Percentiles rank a stretch among this genome's conserved stretches.
Conservation (phyloP, 2,888 invertebrate genomes). For the Gnatocerus cornutus region DNA sequence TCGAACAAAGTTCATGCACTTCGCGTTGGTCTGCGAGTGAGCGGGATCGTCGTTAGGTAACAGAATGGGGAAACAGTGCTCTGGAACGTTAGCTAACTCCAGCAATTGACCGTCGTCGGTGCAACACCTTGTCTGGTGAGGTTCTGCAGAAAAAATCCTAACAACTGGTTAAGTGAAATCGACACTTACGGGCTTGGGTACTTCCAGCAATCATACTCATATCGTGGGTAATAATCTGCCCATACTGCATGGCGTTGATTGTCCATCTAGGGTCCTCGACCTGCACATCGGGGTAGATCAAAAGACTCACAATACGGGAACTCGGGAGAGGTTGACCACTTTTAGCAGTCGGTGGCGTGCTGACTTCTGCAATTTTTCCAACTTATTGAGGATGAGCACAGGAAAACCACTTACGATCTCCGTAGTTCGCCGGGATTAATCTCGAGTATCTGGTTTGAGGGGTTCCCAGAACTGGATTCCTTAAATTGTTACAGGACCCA, state of each 20-base stretch:
- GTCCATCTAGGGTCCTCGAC: constrained; percentile 83
- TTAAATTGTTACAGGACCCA: constrained; percentile 95
- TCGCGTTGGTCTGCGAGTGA: constrained; percentile 73
- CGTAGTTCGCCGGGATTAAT: constrained; percentile 78
- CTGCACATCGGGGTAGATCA: constrained; percentile 81
- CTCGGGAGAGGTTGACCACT: constrained; percentile 81
- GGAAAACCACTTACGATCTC: constrained; percentile 75
- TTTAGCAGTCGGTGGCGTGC: constrained; percentile 74
- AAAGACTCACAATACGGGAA: constrained; percentile 80
- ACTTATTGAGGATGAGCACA: not conserved
- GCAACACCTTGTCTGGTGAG: constrained; percentile 77
- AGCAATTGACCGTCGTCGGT: constrained; percentile 75
- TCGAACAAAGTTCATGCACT: constrained; percentile 84
- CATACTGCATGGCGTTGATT: constrained; percentile 85
- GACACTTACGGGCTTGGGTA: constrained; percentile 83
- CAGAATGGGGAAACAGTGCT: constrained; percentile 74
- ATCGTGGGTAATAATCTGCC: constrained; percentile 86
- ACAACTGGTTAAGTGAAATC: not conserved
- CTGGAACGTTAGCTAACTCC: constrained; percentile 69
- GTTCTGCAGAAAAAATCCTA: constrained; percentile 67
- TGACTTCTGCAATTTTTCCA: constrained; percentile 73
- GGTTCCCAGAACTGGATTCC: constrained; percentile 86
- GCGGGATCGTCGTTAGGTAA: constrained; percentile 75
- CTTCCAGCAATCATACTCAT: constrained; percentile 83
- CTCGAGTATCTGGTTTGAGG: constrained; percentile 82